Evolutionary conservation across 1,140 invertebrate genomes (phyloP).

Genomic region (Eueides isabella): DNA sequence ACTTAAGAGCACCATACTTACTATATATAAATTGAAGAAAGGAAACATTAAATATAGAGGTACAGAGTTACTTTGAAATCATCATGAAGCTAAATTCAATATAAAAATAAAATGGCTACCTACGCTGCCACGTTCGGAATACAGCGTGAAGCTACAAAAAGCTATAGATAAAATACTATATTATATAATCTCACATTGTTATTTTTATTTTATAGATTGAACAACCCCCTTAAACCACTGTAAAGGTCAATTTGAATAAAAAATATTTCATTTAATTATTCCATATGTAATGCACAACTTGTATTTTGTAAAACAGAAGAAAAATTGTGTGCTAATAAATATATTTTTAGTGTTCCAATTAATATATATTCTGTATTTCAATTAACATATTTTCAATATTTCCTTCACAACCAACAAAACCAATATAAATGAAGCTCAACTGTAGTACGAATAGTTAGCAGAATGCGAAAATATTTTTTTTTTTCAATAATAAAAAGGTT

Average conservation of each 20-base stretch:
- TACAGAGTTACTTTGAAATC: too few relatives aligned
- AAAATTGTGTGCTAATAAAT: not conserved
- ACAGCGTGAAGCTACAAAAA: too few relatives aligned
- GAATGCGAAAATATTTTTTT: not conserved
- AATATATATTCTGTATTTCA: too few relatives aligned
- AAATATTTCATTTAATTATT: not conserved
- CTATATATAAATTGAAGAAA: too few relatives aligned
- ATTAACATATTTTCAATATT: slow-evolving; percentile 1
- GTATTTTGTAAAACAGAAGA: not conserved
- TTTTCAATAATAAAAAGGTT: too few relatives aligned
- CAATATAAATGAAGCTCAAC: not conserved
- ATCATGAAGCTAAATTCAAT: too few relatives aligned
- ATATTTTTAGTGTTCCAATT: too few relatives aligned
- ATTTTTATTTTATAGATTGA: not conserved
- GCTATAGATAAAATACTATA: too few relatives aligned
- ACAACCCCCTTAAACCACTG: not conserved
- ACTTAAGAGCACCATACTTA: too few relatives aligned
- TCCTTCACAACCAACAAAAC: not conserved
- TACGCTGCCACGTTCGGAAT: too few relatives aligned
- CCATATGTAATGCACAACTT: not conserved
- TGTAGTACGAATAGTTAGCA: not conserved
- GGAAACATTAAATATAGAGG: too few relatives aligned
- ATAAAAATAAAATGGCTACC: too few relatives aligned
- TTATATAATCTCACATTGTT: not conserved
- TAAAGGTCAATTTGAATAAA: not conserved